Conservation (phyloP, 2,888 invertebrate genomes). For the Eremobia ochroleuca region DNA sequence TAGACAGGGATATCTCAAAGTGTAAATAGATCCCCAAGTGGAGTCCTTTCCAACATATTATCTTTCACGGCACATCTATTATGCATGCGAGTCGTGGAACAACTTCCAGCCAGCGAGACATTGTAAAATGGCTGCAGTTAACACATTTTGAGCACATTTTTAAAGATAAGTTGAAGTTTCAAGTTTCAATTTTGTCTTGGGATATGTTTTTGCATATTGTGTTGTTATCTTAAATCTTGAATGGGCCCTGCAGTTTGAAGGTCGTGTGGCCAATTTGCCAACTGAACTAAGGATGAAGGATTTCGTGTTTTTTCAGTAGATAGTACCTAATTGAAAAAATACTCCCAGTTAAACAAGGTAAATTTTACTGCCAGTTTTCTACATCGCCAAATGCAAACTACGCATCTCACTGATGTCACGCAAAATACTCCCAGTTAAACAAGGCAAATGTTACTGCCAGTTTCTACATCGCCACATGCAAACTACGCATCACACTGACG, state of each 20-base stretch:
- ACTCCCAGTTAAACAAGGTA: neutral
- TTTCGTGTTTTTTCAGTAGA: neutral
- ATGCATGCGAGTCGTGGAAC: constrained; percentile 55
- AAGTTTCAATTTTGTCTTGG: constrained; percentile 48
- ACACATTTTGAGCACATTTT: constrained; percentile 58
- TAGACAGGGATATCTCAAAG: constrained; percentile 36
- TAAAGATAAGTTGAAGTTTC: constrained; percentile 35
- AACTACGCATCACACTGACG: too few species aligned
- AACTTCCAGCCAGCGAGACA: constrained; percentile 42
- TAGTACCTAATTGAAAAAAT: neutral
- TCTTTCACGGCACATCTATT: constrained; percentile 49
- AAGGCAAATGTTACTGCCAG: too few species aligned
- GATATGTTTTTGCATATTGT: neutral
- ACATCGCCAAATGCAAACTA: too few species aligned
- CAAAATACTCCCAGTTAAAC: too few species aligned
- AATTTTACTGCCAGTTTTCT: too few species aligned
- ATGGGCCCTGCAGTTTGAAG: neutral
- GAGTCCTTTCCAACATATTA: constrained; percentile 47
- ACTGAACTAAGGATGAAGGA: neutral
- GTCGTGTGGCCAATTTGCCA: neutral
- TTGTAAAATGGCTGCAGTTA: constrained; percentile 63
- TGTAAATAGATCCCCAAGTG: constrained; percentile 48
- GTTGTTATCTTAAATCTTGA: neutral
- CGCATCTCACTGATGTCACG: too few species aligned
- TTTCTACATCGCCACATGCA: too few species aligned